Percentiles rank a stretch among this genome's conserved stretches.
Conservation (phyloP, 2,113 vertebrate genomes). For the Acanthochromis polyacanthus region DNA sequence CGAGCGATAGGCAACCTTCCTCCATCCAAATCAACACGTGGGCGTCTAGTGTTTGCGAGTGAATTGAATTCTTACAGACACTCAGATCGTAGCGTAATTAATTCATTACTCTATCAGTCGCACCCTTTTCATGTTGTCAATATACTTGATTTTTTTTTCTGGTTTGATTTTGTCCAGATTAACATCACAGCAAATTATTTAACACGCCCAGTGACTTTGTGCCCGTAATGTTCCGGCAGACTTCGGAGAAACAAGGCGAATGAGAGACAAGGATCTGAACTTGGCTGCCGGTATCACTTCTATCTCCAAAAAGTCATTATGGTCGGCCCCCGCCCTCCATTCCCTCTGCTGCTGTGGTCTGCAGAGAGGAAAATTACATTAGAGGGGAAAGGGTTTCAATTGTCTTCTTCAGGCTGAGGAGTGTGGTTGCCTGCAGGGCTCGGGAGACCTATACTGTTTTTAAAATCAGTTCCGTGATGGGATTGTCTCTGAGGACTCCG, state of each 20-base stretch:
- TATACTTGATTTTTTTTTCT: slow-evolving; percentile 22
- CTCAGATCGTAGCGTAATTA: not conserved
- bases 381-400: slow-evolving; percentile 66
- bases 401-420: slow-evolving; percentile 54
- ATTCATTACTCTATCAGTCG: not conserved
- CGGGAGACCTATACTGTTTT: slow-evolving; percentile 45
- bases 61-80: not conserved
- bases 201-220: slow-evolving; percentile 56
- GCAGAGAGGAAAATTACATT: slow-evolving; percentile 66
- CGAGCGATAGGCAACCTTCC: slow-evolving; percentile 44
- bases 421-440: slow-evolving; percentile 30
- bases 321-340: slow-evolving; percentile 28
- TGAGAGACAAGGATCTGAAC: slow-evolving; percentile 64
- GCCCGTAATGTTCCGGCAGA: slow-evolving; percentile 46
- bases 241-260: slow-evolving; percentile 45
- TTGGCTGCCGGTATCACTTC: slow-evolving; percentile 61
- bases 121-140: slow-evolving; percentile 7
- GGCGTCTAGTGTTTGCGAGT: not conserved
- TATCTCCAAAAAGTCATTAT: slow-evolving; percentile 73
- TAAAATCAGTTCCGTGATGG: slow-evolving; percentile 52
- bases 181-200: slow-evolving; percentile 64
- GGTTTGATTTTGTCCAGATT: slow-evolving; percentile 57
- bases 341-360: slow-evolving; percentile 45
- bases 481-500: slow-evolving; percentile 44
- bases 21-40: slow-evolving; percentile 25